Conservation (phyloP, 2,797 vertebrate species). For the Pteropus rufus region DNA sequence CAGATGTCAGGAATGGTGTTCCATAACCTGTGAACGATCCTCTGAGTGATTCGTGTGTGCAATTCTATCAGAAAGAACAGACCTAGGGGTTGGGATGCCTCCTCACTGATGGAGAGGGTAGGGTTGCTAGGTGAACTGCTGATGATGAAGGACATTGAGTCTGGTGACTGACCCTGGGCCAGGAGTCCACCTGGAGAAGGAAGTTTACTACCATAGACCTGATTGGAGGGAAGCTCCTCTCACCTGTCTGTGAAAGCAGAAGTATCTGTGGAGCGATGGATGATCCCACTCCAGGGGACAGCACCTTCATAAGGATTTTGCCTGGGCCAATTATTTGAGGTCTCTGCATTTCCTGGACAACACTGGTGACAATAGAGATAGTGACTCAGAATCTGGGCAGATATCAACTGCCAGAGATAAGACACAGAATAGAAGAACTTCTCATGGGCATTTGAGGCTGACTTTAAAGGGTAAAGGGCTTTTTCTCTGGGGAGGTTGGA, state of each 20-base stretch:
- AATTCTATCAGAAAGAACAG: too few relatives aligned
- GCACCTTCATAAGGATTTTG: not conserved
- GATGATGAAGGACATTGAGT: not conserved
- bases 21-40: fast-evolving
- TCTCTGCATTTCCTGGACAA: not conserved
- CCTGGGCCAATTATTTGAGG: not conserved
- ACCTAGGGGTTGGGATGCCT: not conserved
- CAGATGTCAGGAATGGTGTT: not conserved
- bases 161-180: not conserved
- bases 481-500: not conserved
- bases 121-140: not conserved
- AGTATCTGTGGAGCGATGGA: fast-evolving
- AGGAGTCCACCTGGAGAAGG: not conserved
- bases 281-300: not conserved
- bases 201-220: not conserved
- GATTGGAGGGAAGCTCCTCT: not conserved
- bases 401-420: too few relatives aligned
- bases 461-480: not conserved
- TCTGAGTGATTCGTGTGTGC: not conserved
- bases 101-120: not conserved
- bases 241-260: not conserved
- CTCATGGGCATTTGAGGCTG: fast-evolving
- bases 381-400: not conserved
- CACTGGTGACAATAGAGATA: not conserved
- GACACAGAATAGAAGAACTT: not conserved